Evolutionary conservation across 2,113 vertebrate species (phyloP), one percentile per base, ranked within the genome.

Genomic region (Dryoscopus gambensis): DNA sequence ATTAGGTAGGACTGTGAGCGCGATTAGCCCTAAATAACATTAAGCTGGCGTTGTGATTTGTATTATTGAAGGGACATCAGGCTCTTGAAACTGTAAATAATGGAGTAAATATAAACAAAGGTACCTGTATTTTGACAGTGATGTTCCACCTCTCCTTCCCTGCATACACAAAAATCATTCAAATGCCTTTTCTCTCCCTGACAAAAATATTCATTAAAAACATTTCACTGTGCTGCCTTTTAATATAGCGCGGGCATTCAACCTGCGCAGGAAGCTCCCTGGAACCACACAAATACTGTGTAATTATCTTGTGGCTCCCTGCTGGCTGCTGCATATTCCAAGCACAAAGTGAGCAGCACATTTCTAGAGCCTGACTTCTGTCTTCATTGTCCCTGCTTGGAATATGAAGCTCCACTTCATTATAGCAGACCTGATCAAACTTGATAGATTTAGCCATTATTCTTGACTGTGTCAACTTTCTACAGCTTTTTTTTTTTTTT

Each of bases 191-290:
- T 98, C 98, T 98, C 98, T 97, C 97, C 95, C 98, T 98, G 98
- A 98, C 98, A 98, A 98, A 99, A 98, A 98, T 98, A 98, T 98
- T 99, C 98, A 99, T 99, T 98, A 98, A 98, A 99, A 99, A 98
- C 98, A 98, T 98, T 98, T 98, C 98, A 98, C 98, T 98, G 97
- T 98, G 98, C 98, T 98, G 98, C 98, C 98, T 98, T 98, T 98
- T 98, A 98, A 98, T 98, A 98, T 97, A 98, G 97, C 88, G 90
- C 97, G 97, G 98, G 98, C 98, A 98, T 98, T 98, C 98, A 98
- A 98, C 98, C 98, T 98, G 98, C 96, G 65, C 98, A 97, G 97
- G 98, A 98, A 98, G 98, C 98, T 98, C 98, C 98, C 98, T 98
- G 98, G 98, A 98, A 98, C 98, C 98, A 98, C 98, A 98, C 98